Conservation (phyloP, 2,113 vertebrate genomes). For the Microcebus tavaratra region DNA sequence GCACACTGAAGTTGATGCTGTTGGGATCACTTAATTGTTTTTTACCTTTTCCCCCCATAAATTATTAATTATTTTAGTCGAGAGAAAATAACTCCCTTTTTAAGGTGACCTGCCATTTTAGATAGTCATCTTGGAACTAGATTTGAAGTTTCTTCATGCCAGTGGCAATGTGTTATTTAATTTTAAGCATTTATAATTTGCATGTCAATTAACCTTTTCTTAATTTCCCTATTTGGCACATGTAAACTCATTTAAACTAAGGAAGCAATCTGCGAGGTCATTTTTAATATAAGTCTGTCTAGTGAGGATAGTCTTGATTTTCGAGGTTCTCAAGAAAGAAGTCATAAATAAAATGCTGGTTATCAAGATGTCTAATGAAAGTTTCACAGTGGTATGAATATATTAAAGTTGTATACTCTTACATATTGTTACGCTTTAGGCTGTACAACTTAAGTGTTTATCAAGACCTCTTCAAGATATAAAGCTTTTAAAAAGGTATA, state of each 20-base stretch:
- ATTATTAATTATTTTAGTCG: background rate
- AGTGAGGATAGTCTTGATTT: background rate
- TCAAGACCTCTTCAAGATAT: background rate
- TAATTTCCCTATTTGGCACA: conserved; percentile 70
- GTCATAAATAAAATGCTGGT: background rate
- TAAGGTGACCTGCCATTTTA: conserved; percentile 26
- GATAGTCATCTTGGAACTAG: conserved; percentile 7
- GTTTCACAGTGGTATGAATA: background rate
- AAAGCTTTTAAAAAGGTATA: background rate
- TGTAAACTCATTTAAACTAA: conserved; percentile 53
- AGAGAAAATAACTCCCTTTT: conserved; percentile 31
- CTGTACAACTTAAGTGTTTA: background rate
- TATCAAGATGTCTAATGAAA: background rate
- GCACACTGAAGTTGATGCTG: background rate
- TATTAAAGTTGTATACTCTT: background rate
- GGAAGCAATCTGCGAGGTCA: background rate
- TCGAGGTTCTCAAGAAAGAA: conserved; percentile 28
- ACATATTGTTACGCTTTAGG: background rate
- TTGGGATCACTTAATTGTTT: background rate
- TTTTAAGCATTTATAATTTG: conserved; percentile 78
- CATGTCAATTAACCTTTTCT: conserved; percentile 76
- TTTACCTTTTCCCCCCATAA: background rate
- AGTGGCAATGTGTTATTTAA: conserved; percentile 66
- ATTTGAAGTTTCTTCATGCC: conserved; percentile 32
- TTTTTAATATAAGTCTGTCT: conserved; percentile 19